A percentile compares a stretch with the other conserved stretches of the same genome.
Conservation (phyloP, 2,797 vertebrate genomes). For the Eulemur rubriventer region DNA sequence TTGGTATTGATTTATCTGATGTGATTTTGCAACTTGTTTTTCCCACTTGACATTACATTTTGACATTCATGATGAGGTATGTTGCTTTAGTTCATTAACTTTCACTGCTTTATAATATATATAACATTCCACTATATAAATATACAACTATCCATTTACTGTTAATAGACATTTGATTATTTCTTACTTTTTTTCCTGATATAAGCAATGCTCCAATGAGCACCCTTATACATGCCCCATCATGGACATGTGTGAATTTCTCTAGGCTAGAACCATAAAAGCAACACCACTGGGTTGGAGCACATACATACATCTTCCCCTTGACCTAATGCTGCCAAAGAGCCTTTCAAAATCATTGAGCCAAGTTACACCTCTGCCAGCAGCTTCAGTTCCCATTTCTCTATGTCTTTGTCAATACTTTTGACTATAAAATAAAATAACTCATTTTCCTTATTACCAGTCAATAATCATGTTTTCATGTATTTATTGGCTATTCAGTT, state of each 20-base stretch:
- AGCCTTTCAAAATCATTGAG: neutral
- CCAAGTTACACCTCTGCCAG: neutral
- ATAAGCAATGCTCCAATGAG: neutral
- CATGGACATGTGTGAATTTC: neutral
- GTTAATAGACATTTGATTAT: neutral
- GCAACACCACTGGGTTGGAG: too few relatives aligned
- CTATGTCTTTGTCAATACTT: neutral
- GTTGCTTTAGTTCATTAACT: neutral
- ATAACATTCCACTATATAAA: neutral
- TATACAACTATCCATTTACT: neutral
- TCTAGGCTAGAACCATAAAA: neutral
- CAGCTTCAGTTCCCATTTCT: neutral
- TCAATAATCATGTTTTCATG: neutral
- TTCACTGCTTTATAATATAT: neutral
- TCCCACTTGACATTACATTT: neutral
- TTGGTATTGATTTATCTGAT: neutral
- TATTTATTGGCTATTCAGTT: neutral
- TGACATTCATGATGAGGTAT: neutral
- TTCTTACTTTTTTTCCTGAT: neutral
- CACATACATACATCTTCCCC: rapidly evolving
- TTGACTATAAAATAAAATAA: neutral
- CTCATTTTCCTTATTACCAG: neutral
- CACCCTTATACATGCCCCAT: too few relatives aligned
- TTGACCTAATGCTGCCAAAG: neutral
- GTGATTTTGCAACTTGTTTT: neutral